A percentile compares a stretch with the other conserved stretches of the same genome.
These are phyloP conservation scores for Ibycter americanus DNA, from an alignment of 2,797 vertebrate species.

Conservation along the genomic window DNA sequence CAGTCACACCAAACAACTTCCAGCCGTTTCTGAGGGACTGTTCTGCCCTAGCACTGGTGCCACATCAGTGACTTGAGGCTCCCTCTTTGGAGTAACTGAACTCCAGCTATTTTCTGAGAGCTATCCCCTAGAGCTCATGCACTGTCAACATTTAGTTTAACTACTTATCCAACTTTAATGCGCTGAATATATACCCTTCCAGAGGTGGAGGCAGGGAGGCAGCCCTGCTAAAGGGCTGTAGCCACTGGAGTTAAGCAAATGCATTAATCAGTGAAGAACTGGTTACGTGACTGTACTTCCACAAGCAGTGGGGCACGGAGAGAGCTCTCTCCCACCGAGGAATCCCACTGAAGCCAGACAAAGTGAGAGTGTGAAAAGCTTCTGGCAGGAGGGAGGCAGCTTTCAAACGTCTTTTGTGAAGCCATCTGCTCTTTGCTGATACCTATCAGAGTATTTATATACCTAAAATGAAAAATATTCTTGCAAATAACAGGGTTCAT, in stretches of 20 bases:
- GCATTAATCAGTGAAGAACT: background rate
- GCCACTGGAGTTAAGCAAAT: background rate
- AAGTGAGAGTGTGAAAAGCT: slow-evolving; percentile 35
- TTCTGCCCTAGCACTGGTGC: background rate
- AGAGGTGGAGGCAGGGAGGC: background rate
- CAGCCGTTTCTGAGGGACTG: background rate
- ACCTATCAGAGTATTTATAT: background rate
- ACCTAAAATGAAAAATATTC: background rate
- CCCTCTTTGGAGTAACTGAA: background rate
- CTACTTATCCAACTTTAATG: background rate
- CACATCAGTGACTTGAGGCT: fast-evolving
- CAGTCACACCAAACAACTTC: fast-evolving
- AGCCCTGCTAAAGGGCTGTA: background rate
- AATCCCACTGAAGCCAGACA: slow-evolving; percentile 20
- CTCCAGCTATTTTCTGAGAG: background rate
- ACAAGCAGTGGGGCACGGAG: background rate
- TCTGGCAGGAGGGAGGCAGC: slow-evolving; percentile 12
- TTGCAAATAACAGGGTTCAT: background rate
- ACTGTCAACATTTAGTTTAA: background rate
- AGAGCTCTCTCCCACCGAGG: background rate
- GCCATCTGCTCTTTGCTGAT: slow-evolving; percentile 44
- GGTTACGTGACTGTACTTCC: background rate
- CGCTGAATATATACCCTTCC: background rate
- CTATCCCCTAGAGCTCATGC: background rate
- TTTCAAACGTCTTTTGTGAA: slow-evolving; percentile 16